Percentiles rank a stretch among this genome's conserved stretches.
These are phyloP conservation scores for Leptoteleia sp. DNA, from an alignment of 1,140 invertebrate genomes.

Conservation along the genomic window DNA sequence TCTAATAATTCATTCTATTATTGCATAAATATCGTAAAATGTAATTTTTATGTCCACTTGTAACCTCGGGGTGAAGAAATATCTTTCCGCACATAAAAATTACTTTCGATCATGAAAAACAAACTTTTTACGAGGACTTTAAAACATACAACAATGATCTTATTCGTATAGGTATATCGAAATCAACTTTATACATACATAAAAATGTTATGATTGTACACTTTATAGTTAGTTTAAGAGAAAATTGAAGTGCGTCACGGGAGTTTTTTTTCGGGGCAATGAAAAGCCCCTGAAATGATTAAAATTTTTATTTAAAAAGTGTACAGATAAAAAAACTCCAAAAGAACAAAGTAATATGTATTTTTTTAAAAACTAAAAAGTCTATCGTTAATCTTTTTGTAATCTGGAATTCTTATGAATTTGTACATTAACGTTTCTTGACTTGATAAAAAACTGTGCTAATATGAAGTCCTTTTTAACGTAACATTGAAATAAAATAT, in stretches of 20 bases:
- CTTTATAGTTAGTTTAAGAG: slow-evolving; percentile 36
- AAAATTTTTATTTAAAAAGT: no score
- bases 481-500: no score
- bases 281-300: neutral
- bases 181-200: slow-evolving; percentile 52
- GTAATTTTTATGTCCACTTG: slow-evolving; percentile 43
- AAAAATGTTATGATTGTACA: slow-evolving; percentile 43
- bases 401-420: no score
- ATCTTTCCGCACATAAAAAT: slow-evolving; percentile 39
- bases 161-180: slow-evolving; percentile 28
- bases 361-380: no score
- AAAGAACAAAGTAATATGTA: no score
- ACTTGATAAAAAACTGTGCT: no score
- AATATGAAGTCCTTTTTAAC: no score
- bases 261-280: slow-evolving; percentile 19
- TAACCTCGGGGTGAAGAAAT: slow-evolving; percentile 44
- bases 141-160: slow-evolving; percentile 44
- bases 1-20: slow-evolving; percentile 28
- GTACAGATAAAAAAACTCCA: no score
- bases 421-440: no score
- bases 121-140: slow-evolving; percentile 49
- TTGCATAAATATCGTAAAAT: slow-evolving; percentile 49
- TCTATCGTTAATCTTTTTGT: no score
- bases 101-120: slow-evolving; percentile 44
- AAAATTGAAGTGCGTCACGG: slow-evolving; percentile 23